Evolutionary conservation across 2,113 vertebrate genomes (phyloP).

Genomic region (Callaeas wilsoni): DNA sequence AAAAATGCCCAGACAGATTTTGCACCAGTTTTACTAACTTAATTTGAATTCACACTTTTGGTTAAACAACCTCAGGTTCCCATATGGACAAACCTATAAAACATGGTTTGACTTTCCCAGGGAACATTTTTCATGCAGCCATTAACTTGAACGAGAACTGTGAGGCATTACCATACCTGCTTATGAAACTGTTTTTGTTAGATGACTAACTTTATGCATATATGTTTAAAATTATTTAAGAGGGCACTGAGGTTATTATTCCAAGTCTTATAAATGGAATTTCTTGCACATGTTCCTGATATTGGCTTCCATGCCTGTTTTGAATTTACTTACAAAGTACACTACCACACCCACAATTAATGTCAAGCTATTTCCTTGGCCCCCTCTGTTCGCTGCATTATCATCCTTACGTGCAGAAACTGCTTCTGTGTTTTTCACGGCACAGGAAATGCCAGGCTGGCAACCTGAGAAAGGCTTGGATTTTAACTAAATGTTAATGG

Average conservation of each 20-base stretch:
- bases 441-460: slow-evolving; percentile 11
- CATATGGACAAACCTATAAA: slow-evolving; percentile 44
- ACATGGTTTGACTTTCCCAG: background rate
- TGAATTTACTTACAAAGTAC: slow-evolving; percentile 44
- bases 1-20: slow-evolving; percentile 9
- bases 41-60: slow-evolving; percentile 40
- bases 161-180: background rate
- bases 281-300: slow-evolving; percentile 32
- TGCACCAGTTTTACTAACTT: slow-evolving; percentile 1
- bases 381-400: slow-evolving; percentile 1
- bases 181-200: slow-evolving; percentile 26
- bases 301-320: slow-evolving; percentile 23
- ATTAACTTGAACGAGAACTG: slow-evolving; percentile 32
- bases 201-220: slow-evolving; percentile 33
- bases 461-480: background rate
- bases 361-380: slow-evolving; percentile 19
- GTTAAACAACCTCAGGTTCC: slow-evolving; percentile 17
- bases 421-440: background rate
- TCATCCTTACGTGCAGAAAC: slow-evolving; percentile 35
- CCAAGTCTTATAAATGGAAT: slow-evolving; percentile 39
- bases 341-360: slow-evolving; percentile 35
- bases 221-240: slow-evolving; percentile 44
- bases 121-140: background rate
- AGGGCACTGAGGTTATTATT: slow-evolving; percentile 33
- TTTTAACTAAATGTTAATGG: background rate